Evolutionary conservation across 2,113 vertebrate species (phyloP).

Genomic region (Vicugna pacos): DNA sequence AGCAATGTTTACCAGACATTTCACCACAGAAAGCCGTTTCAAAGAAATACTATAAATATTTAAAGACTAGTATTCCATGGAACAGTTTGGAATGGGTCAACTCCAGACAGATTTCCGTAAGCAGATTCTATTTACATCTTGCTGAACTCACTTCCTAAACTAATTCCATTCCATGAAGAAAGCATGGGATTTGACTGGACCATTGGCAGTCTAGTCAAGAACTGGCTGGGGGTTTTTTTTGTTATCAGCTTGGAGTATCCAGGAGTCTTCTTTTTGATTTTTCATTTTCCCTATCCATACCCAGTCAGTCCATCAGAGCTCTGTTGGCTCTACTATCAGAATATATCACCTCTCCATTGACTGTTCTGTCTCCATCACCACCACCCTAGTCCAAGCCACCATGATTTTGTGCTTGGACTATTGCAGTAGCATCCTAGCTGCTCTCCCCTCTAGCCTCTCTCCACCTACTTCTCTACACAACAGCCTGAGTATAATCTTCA

Average conservation of each 20-base stretch:
- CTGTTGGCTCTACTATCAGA: neutral
- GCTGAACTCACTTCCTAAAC: neutral
- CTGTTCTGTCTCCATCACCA: neutral
- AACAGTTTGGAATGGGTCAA: neutral
- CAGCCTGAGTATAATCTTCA: neutral
- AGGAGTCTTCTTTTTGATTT: neutral
- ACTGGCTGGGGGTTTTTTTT: neutral
- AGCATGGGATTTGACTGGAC: neutral
- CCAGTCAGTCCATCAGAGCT: neutral
- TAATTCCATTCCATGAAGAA: neutral
- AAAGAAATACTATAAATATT: constrained; percentile 27
- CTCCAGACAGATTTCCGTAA: neutral
- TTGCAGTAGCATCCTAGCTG: neutral
- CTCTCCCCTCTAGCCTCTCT: neutral
- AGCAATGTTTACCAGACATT: constrained; percentile 13
- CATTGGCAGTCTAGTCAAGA: neutral
- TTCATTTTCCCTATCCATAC: neutral
- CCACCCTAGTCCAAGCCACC: neutral
- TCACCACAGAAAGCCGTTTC: neutral
- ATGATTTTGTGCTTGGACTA: neutral
- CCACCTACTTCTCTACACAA: neutral
- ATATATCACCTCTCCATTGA: neutral
- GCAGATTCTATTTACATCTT: constrained; percentile 18
- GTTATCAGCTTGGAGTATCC: neutral
- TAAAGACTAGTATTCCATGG: neutral